phyloP scores from a whole-genome alignment of 2,113 vertebrate genomes.

The Heterochromis multidens region DNA sequence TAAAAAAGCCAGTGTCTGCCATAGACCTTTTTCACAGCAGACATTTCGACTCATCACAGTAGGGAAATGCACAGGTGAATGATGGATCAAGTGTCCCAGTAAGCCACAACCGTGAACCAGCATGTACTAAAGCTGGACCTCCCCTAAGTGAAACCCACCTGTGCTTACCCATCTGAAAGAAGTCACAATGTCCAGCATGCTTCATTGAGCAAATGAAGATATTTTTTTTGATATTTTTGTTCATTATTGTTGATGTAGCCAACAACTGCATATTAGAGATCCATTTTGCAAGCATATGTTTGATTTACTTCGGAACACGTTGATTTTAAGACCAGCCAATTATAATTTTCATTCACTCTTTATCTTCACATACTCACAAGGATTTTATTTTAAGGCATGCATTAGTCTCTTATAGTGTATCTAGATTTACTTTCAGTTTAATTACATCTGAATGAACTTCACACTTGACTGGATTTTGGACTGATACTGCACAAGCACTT shows the following conservation, averaged over 20 bases:
- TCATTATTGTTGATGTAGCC: background rate
- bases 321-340: background rate
- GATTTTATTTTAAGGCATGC: background rate
- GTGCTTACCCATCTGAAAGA: background rate
- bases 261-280: background rate
- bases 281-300: background rate
- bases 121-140: background rate
- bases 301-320: background rate
- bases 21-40: background rate
- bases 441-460: background rate
- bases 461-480: background rate
- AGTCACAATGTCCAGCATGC: background rate
- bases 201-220: background rate
- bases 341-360: background rate
- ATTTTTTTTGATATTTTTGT: background rate
- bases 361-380: background rate
- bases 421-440: background rate
- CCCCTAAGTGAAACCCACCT: background rate
- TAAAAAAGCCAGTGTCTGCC: background rate
- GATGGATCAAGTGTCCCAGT: background rate
- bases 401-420: background rate
- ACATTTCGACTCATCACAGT: background rate
- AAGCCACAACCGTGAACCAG: background rate
- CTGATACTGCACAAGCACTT: background rate
- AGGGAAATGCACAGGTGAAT: background rate